phyloP scores from a whole-genome alignment of 1,140 invertebrate genomes.

The Venturia canescens region DNA sequence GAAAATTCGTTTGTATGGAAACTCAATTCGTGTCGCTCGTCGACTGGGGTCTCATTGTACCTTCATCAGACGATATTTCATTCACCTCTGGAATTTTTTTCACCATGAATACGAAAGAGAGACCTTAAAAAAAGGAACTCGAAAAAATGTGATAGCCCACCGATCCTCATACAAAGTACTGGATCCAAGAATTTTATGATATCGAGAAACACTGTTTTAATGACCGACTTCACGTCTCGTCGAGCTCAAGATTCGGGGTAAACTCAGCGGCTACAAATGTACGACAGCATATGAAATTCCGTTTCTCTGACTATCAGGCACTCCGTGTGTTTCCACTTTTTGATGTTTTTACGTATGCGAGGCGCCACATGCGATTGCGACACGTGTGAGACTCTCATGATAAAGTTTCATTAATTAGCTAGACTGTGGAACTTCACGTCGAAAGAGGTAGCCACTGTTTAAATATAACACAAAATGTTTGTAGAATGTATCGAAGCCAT shows the following conservation, averaged over 20 bases:
- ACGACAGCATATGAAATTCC: too few relatives aligned
- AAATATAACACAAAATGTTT: too few relatives aligned
- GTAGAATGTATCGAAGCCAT: too few relatives aligned
- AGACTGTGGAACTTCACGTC: not conserved
- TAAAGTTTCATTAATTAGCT: not conserved
- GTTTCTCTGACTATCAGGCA: not conserved
- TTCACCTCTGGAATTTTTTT: conserved; percentile 17
- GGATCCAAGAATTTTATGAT: not conserved
- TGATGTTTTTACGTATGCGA: not conserved
- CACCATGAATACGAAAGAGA: conserved; percentile 13
- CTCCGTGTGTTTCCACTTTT: not conserved
- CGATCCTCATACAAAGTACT: not conserved
- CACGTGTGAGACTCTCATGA: not conserved
- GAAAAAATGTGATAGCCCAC: not conserved
- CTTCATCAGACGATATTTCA: conserved; percentile 65
- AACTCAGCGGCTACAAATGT: too few relatives aligned
- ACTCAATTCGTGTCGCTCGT: conserved; percentile 29
- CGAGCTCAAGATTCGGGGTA: too few relatives aligned
- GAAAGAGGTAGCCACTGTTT: too few relatives aligned
- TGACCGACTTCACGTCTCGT: too few relatives aligned
- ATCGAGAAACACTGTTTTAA: too few relatives aligned
- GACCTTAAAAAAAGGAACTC: not conserved
- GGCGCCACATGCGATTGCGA: not conserved
- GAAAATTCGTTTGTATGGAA: not conserved
- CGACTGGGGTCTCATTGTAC: conserved; percentile 62